A percentile compares a stretch with the other conserved stretches of the same genome.
Evolutionary conservation across 1,140 invertebrate species (phyloP).

Genomic region (Penaeus vannamei): DNA sequence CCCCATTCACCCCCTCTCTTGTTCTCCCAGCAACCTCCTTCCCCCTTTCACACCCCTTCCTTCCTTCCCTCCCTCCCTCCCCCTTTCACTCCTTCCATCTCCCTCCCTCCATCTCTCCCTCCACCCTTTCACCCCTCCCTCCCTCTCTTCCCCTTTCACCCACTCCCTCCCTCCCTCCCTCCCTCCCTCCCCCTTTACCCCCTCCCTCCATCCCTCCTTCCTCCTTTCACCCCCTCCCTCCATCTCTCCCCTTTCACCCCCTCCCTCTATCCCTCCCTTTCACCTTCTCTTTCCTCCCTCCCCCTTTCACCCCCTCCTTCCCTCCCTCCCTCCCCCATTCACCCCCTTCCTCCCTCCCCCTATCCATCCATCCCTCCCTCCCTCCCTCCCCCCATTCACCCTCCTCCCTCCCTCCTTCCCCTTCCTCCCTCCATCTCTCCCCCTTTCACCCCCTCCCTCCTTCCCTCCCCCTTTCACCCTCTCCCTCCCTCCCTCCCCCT

Average conservation of each 20-base stretch:
- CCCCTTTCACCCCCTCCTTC: not conserved
- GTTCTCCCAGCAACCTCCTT: not conserved
- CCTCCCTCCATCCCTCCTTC: not conserved
- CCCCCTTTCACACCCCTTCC: too few species aligned
- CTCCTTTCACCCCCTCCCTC: not conserved
- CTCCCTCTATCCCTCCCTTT: not conserved
- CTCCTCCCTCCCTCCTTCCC: not conserved
- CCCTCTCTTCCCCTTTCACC: too few species aligned
- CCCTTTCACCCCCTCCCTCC: too few species aligned
- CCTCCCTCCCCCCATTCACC: not conserved
- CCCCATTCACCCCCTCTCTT: not conserved
- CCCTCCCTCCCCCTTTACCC: not conserved
- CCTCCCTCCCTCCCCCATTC: not conserved
- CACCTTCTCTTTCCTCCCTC: not conserved
- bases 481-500: not conserved
- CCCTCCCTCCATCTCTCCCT: not conserved
- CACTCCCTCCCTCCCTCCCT: too few species aligned
- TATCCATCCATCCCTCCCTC: not conserved
- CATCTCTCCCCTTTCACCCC: too few species aligned
- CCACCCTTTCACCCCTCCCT: too few species aligned
- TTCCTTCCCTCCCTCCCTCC: not conserved
- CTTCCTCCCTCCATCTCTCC: not conserved
- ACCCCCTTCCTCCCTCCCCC: too few species aligned
- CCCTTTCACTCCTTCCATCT: not conserved
- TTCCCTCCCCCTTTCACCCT: not conserved